These are phyloP conservation scores for Gorsachius magnificus DNA, from an alignment of 2,797 vertebrate genomes.

Conservation along the genomic window DNA sequence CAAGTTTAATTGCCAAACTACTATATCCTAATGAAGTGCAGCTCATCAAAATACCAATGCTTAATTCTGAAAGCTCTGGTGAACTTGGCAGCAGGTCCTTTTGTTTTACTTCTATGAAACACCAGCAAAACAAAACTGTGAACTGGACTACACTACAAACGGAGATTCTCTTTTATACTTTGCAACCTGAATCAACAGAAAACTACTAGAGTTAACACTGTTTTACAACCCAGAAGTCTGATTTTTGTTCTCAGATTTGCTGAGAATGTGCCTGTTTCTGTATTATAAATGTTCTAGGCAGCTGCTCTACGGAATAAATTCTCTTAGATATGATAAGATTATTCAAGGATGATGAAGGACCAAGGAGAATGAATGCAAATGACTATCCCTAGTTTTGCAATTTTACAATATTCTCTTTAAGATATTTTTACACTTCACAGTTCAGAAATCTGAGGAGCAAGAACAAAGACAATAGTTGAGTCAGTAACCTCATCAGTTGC, in stretches of 20 bases:
- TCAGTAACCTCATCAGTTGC: not conserved
- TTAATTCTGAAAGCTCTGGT: not conserved
- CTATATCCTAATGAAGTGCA: not conserved
- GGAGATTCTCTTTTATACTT: not conserved
- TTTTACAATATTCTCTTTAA: not conserved
- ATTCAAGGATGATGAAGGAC: not conserved
- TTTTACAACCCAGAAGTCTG: not conserved
- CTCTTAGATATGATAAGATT: not conserved
- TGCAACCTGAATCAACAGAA: not conserved
- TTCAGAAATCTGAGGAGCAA: not conserved
- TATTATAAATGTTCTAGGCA: not conserved
- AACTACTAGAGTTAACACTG: not conserved
- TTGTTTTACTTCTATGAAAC: not conserved
- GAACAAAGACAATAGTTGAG: not conserved
- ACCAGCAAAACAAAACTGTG: not conserved
- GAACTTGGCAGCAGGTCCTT: not conserved
- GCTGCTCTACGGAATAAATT: not conserved
- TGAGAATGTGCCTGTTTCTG: not conserved
- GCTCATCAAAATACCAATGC: not conserved
- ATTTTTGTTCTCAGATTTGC: not conserved
- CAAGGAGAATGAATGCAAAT: not conserved
- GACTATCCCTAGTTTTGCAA: not conserved
- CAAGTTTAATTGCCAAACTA: not conserved
- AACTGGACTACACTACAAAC: not conserved
- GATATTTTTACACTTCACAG: not conserved